Base-by-base conservation (phyloP, 2,888 invertebrate genomes). In the Volucella zonaria region DNA sequence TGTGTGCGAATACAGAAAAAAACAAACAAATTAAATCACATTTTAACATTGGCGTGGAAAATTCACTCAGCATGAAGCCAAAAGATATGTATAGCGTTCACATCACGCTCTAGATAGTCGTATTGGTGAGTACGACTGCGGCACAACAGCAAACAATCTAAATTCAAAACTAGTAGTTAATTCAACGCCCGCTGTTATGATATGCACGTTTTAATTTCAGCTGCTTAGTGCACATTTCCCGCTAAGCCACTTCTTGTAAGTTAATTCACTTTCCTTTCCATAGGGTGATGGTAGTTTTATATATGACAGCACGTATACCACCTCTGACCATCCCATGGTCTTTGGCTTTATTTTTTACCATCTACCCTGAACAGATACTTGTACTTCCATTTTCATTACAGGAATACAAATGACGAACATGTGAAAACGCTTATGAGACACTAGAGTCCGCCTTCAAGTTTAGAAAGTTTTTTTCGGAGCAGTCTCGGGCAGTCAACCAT, bases 111-210 rank as follows among this genome's bases (percentile, higher is more conserved):
- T 56, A 49, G 52, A 54, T 15, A 61, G 18, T 74, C 73, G 73
- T 68, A 47, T 40, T 78, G 56, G 78, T 58, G 2, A 31, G 31
- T 31, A 31, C 31, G 31, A 31, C 31, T 31, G 4, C 31, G 6
- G 31, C 31, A 31, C 6, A 31, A 6, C 31, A 31, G 31, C 31
- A 31, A 6, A 31, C 31, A 67, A 68, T 75, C 70, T 61, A 47
- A 59, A 79, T 83, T 83, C 66, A 70, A 83, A 79, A 75, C 79
- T 49, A 66, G 83, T 70, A 83, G 75, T 43, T 14, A 64, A 23
- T 74, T 61, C 70, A 71, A 75, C 66, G 66, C 83, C 62, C 51
- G 75, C 61, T 75, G 75, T 66, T 74, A 74, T 54, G 47, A 47
- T 42, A 45, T 51, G 67, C 66, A 68, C 67, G 68, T 62, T 74